Evolutionary conservation across 2,113 vertebrate species (phyloP).

Genomic region (Lucifuga dentata): DNA sequence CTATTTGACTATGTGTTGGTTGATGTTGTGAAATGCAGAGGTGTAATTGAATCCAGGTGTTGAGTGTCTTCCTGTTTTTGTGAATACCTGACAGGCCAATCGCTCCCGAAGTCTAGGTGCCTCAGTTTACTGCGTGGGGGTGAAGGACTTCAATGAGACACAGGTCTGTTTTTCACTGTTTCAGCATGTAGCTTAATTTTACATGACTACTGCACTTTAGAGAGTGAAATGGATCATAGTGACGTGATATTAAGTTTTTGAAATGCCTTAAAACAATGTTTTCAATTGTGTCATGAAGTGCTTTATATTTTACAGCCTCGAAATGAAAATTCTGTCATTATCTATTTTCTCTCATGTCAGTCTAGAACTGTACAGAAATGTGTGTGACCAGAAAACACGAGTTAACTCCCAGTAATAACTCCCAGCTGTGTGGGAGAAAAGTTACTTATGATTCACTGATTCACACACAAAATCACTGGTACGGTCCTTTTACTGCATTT

Average conservation of each 20-base stretch:
- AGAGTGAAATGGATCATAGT: neutral
- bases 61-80: slow-evolving; percentile 64
- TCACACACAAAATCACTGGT: too few relatives aligned
- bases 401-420: neutral
- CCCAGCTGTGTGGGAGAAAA: too few relatives aligned
- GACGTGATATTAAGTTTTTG: neutral
- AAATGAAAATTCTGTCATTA: neutral
- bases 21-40: slow-evolving; percentile 42
- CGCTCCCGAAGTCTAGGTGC: slow-evolving; percentile 95
- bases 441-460: too few relatives aligned
- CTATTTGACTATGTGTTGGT: slow-evolving; percentile 31
- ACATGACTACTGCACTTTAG: slow-evolving; percentile 1
- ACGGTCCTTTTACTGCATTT: too few relatives aligned
- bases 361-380: neutral
- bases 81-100: slow-evolving; percentile 87
- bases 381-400: neutral
- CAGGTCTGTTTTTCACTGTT: slow-evolving; percentile 85
- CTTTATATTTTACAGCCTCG: neutral
- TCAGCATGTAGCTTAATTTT: slow-evolving; percentile 12
- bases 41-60: slow-evolving; percentile 65
- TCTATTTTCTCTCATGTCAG: neutral
- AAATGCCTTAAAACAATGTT: slow-evolving; percentile 11
- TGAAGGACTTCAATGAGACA: slow-evolving; percentile 99
- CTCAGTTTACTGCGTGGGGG: slow-evolving; percentile 96
- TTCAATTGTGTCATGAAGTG: neutral